phyloP scores from a whole-genome alignment of 2,113 vertebrate species.

The Mesembrinibis cayennensis region DNA sequence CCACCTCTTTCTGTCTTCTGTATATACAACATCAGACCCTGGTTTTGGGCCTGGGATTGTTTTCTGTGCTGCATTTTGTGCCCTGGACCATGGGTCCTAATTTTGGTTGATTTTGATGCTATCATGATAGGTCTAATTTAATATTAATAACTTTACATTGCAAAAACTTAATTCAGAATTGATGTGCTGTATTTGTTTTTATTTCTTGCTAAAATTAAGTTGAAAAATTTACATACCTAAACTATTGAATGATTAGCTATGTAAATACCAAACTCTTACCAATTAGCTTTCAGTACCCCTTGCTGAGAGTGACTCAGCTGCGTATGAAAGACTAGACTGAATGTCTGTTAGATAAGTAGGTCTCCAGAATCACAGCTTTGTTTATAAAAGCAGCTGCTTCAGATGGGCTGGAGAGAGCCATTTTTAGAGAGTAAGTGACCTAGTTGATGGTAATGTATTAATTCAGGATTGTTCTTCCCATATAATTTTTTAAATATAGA shows the following conservation, averaged over 20 bases:
- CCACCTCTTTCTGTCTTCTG: neutral
- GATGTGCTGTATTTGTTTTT: neutral
- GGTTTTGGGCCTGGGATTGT: neutral
- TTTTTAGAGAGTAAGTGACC: neutral
- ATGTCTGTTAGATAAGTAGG: neutral
- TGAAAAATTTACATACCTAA: neutral
- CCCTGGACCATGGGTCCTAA: neutral
- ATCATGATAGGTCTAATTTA: neutral
- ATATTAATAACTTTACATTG: neutral
- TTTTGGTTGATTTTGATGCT: neutral
- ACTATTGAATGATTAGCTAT: neutral
- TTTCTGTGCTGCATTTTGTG: neutral
- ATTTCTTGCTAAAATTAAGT: slow-evolving; percentile 39
- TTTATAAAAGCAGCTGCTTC: slow-evolving; percentile 27
- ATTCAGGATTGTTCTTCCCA: neutral
- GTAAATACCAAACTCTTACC: neutral
- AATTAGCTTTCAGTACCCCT: slow-evolving; percentile 21
- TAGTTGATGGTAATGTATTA: neutral
- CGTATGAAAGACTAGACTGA: neutral
- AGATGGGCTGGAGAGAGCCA: neutral
- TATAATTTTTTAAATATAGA: neutral
- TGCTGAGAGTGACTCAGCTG: neutral
- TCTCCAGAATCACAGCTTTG: neutral
- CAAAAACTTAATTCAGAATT: neutral
- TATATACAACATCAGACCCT: neutral